A percentile compares a stretch with the other conserved stretches of the same genome.
Conservation (phyloP, 1,140 invertebrate genomes). For the Capitella teleta region DNA sequence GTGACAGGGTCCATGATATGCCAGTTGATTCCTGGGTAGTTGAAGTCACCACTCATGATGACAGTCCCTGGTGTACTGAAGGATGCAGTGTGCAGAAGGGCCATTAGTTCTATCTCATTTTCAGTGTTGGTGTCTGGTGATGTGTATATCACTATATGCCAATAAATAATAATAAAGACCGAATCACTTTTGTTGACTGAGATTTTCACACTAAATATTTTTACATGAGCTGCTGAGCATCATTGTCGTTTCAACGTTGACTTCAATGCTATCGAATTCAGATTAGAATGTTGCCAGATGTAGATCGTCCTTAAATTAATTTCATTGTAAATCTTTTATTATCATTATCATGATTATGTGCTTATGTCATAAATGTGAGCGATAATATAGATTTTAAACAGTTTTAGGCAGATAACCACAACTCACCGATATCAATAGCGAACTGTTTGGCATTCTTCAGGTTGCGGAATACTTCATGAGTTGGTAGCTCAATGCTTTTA, state of each 20-base stretch:
- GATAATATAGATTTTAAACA: neutral
- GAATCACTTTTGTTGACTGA: no score
- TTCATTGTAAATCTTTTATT: neutral
- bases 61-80: no score
- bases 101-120: no score
- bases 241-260: neutral
- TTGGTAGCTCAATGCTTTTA: slow-evolving; percentile 18
- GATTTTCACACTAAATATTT: no score
- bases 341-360: neutral
- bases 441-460: slow-evolving; percentile 59
- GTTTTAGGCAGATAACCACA: slow-evolving; percentile 5
- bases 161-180: no score
- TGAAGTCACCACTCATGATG: no score
- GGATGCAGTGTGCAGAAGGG: no score
- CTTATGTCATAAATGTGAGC: neutral
- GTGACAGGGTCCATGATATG: no score
- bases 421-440: slow-evolving; percentile 60
- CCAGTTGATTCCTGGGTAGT: no score
- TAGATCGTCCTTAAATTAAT: neutral
- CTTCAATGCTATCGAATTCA: neutral
- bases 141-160: no score
- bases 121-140: no score
- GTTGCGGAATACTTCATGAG: slow-evolving; percentile 54
- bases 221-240: no score
- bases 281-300: neutral